Evolutionary conservation across 2,113 vertebrate species (phyloP).

Genomic region (Cettia cetti): DNA sequence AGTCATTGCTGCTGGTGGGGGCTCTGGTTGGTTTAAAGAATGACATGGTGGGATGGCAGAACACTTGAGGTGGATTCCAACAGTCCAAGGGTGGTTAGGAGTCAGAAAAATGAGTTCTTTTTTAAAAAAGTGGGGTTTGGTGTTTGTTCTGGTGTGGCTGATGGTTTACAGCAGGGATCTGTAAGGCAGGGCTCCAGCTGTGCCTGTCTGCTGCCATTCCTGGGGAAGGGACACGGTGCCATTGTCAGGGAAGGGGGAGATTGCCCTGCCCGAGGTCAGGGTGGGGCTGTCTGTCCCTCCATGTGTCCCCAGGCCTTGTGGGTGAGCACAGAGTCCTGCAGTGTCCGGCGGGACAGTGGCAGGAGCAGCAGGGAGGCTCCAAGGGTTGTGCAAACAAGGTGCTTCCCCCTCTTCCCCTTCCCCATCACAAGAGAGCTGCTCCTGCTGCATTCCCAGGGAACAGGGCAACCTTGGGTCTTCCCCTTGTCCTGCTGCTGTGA

Average conservation of each 20-base stretch:
- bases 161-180: background rate
- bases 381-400: background rate
- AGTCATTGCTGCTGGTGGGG: background rate
- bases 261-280: accelerated
- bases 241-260: accelerated
- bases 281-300: accelerated
- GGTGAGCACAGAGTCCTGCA: accelerated
- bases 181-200: accelerated
- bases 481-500: background rate
- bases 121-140: background rate
- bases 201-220: background rate
- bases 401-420: background rate
- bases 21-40: constrained; percentile 33
- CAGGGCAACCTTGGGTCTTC: background rate
- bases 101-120: background rate
- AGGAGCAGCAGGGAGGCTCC: background rate
- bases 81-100: background rate
- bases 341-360: accelerated
- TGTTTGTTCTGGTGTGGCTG: constrained; percentile 2
- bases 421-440: background rate
- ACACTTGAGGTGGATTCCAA: background rate
- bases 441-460: accelerated
- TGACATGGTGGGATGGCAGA: constrained; percentile 5
- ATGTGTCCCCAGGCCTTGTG: accelerated
- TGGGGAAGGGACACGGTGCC: background rate